phyloP scores from a whole-genome alignment of 2,113 vertebrate species.

The Anser cygnoides region DNA sequence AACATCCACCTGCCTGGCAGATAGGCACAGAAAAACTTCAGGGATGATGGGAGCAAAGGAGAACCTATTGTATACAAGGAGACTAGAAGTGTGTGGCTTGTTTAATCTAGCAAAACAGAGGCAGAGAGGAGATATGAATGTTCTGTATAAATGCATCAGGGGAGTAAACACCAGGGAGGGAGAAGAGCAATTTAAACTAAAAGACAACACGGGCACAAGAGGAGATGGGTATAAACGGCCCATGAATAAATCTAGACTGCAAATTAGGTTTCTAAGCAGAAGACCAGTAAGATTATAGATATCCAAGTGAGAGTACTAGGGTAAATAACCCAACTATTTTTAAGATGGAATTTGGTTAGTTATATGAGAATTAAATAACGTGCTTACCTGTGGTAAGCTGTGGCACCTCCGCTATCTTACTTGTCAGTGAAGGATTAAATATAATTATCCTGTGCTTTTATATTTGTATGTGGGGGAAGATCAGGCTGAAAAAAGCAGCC shows the following conservation, averaged over 20 bases:
- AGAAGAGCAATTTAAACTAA: slow-evolving; percentile 27
- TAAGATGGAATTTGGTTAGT: not conserved
- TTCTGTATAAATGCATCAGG: not conserved
- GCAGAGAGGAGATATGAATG: not conserved
- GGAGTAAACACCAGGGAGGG: slow-evolving; percentile 12
- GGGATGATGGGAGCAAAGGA: not conserved
- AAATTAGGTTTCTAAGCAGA: slow-evolving; percentile 15
- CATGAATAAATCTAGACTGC: slow-evolving; percentile 21
- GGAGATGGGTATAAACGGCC: slow-evolving; percentile 16
- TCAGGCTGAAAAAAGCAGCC: not conserved
- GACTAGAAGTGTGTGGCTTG: not conserved
- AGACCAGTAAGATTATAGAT: not conserved
- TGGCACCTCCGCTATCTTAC: not conserved
- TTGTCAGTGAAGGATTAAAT: not conserved
- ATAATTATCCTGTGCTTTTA: not conserved
- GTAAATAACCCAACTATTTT: not conserved
- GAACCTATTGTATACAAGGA: not conserved
- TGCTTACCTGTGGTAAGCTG: not conserved
- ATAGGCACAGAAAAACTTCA: not conserved
- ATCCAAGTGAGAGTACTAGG: not conserved
- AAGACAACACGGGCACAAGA: not conserved
- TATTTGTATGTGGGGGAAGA: not conserved
- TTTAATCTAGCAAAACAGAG: slow-evolving; percentile 10
- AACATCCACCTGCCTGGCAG: not conserved
- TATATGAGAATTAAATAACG: not conserved